Percentiles rank a stretch among this genome's conserved stretches.
Conservation (phyloP, 2,888 invertebrate genomes). For the Agrotis exclamationis region DNA sequence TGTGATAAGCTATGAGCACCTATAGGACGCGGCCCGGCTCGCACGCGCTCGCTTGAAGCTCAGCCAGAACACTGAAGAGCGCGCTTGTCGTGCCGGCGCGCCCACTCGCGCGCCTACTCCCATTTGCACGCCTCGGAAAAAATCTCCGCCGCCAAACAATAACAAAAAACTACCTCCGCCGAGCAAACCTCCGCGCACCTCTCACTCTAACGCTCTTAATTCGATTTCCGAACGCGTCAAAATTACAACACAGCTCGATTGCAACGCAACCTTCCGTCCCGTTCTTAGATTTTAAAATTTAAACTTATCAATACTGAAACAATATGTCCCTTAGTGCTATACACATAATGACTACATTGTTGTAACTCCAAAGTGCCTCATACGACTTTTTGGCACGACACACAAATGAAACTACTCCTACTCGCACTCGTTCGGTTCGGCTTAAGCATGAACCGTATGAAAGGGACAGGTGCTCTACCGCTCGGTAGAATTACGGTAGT, state of each 20-base stretch:
- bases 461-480: constrained; percentile 91
- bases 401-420: constrained; percentile 86
- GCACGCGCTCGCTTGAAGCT: constrained; percentile 90
- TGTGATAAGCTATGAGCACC: constrained; percentile 72
- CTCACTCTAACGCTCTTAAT: constrained; percentile 90
- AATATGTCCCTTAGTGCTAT: constrained; percentile 36
- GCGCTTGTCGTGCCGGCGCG: constrained; percentile 89
- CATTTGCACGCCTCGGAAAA: constrained; percentile 90
- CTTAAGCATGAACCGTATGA: constrained; percentile 89
- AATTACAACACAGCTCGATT: constrained; percentile 88
- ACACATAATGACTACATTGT: constrained; percentile 66
- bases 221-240: constrained; percentile 91
- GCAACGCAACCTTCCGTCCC: constrained; percentile 88
- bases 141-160: constrained; percentile 89
- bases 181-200: constrained; percentile 85
- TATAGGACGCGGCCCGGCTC: constrained; percentile 77
- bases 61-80: constrained; percentile 91
- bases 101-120: constrained; percentile 91
- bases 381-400: constrained; percentile 71
- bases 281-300: constrained; percentile 79
- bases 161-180: constrained; percentile 88
- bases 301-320: constrained; percentile 47
- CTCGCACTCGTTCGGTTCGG: constrained; percentile 90
- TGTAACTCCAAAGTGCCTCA: constrained; percentile 34
- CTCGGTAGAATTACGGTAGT: constrained; percentile 90